phyloP scores from a whole-genome alignment of 2,113 vertebrate species.

The Heteronetta atricapilla region DNA sequence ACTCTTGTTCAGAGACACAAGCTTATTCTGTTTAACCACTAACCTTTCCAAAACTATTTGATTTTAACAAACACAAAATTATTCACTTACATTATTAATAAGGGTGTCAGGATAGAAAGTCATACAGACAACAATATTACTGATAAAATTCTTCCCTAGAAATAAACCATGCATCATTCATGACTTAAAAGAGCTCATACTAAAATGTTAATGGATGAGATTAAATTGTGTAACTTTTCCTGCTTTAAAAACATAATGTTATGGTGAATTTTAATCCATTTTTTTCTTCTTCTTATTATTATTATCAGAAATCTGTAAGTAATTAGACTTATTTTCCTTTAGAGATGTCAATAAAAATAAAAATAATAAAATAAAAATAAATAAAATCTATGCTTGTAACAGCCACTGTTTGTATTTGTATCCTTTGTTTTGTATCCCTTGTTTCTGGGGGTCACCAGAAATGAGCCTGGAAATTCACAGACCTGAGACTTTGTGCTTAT shows the following conservation, averaged over 20 bases:
- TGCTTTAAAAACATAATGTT: not conserved
- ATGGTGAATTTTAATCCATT: fast-evolving
- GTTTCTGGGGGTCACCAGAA: not conserved
- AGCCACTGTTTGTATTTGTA: not conserved
- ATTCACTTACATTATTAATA: not conserved
- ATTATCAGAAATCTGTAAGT: not conserved
- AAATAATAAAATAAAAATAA: not conserved
- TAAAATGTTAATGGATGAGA: not conserved
- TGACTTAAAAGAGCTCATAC: not conserved
- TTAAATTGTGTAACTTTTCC: not conserved
- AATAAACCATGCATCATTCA: not conserved
- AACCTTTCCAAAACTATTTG: not conserved
- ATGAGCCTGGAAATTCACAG: not conserved
- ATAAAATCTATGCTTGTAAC: not conserved
- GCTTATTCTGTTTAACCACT: not conserved
- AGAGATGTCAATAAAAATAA: not conserved
- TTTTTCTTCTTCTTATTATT: not conserved
- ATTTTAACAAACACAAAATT: not conserved
- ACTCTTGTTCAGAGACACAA: not conserved
- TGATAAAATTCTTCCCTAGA: not conserved
- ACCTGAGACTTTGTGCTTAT: not conserved
- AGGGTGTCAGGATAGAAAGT: not conserved
- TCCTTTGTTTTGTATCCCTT: not conserved
- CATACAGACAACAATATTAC: not conserved
- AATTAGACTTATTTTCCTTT: not conserved